Base-by-base conservation (phyloP, 2,888 invertebrate genomes). In the Podabrus alpinus region DNA sequence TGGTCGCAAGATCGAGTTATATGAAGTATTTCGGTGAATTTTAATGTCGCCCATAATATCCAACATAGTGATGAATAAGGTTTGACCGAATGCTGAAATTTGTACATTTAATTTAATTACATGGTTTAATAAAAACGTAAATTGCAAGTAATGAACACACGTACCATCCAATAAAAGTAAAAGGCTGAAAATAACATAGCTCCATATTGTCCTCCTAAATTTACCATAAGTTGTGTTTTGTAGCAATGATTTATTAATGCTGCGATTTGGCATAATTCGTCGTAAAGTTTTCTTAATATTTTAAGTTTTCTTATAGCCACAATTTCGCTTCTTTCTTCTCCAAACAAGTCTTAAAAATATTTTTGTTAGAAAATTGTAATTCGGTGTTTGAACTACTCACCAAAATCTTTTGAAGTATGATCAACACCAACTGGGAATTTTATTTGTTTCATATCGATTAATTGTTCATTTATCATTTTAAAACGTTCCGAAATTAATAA, bases 91-190 rank as follows among this genome's bases (percentile, higher is more conserved):
- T 64, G 17, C 62, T 64, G 21, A 64, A 19, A n/a, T 10, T 19
- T 19, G 11, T 19, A 17, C 1, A n/a, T 16, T 62, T 17, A 13
- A 16, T 13, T 17, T 60, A 16, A 60, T 15, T 15, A 60, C 15
- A 15, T 15, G 9, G 9, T 15, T 9, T 2, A 10, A 15, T 15
- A 15, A n/a, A 13, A 15, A 59, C 7, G 10, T 15, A 3, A 59
- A 59, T 5, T 59, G 1, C 0, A 60, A 15, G 5, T 5, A 60
- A 9, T 60, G 3, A 61, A 61, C 1, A 17, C 13, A 62, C 19
- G 4, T 64, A 64, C 62, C 62, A 64, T 64, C 62, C 62, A 64
- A 64, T 64, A 64, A 64, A 64, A 64, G n/a, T 64, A 64, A 19
- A 64, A 64, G 0, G 62, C 62, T 9, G 62, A 15, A 19, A 64